Conservation (phyloP, 35 echinoderm and acorn worm genomes). For the Apostichopus japonicus region DNA sequence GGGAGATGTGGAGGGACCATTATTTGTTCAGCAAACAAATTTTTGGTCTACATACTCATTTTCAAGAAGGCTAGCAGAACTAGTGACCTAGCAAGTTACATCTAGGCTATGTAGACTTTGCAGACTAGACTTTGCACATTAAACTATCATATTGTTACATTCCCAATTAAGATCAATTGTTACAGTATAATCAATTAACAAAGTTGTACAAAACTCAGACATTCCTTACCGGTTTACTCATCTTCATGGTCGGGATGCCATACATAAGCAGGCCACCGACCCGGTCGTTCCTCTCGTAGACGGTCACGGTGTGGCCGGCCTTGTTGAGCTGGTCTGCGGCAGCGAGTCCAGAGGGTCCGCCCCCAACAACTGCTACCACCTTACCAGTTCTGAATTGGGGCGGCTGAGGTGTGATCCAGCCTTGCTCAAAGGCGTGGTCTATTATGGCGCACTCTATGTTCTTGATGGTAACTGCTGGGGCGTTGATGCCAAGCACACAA, state of each 20-base stretch:
- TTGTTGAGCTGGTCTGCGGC: conserved; percentile 95
- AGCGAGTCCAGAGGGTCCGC: conserved; percentile 91
- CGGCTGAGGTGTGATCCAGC: conserved; percentile 89
- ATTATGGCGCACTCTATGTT: conserved; percentile 98
- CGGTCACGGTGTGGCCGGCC: conserved; percentile 90
- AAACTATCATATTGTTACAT: too few species aligned
- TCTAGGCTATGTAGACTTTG: too few species aligned
- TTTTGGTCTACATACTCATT: too few species aligned
- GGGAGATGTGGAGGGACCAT: too few species aligned
- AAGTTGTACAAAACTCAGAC: background rate
- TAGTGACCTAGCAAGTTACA: too few species aligned
- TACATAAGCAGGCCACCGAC: conserved; percentile 93
- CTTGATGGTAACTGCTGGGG: conserved; percentile 97
- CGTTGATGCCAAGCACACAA: conserved; percentile 91
- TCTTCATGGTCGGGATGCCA: conserved; percentile 97
- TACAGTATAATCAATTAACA: background rate
- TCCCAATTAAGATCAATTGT: too few species aligned
- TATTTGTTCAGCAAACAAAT: too few species aligned
- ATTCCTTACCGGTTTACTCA: conserved; percentile 81
- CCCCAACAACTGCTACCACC: conserved; percentile 82
- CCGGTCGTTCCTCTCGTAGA: conserved; percentile 95
- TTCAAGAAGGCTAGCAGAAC: too few species aligned
- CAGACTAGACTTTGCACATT: too few species aligned
- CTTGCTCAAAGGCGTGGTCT: conserved; percentile 97
- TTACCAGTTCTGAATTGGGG: conserved; percentile 84